Conservation (phyloP, 2,113 vertebrate species). For the Solea senegalensis region DNA sequence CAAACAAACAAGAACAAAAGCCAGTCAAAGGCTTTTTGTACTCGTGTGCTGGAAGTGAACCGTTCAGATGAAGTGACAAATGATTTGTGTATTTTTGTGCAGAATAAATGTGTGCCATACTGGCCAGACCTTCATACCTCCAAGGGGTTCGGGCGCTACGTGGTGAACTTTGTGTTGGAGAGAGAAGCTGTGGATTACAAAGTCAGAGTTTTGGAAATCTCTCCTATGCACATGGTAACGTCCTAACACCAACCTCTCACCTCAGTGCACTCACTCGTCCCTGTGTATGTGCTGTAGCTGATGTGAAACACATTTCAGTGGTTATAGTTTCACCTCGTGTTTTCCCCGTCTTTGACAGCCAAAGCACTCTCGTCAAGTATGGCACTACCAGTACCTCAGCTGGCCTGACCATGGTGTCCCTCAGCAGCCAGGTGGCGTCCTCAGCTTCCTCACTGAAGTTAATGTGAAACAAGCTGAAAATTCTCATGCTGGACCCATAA, state of each 20-base stretch:
- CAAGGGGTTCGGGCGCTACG: conserved; percentile 80
- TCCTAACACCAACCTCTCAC: conserved; percentile 2
- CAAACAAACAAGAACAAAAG: background rate
- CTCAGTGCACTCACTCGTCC: background rate
- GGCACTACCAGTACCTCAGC: conserved; percentile 96
- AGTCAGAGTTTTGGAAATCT: conserved; percentile 83
- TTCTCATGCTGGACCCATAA: conserved; percentile 83
- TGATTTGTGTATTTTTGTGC: conserved; percentile 14
- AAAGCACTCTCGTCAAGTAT: conserved; percentile 82
- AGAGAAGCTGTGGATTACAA: conserved; percentile 87
- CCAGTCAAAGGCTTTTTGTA: too few relatives aligned
- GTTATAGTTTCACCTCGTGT: background rate
- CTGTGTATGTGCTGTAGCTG: background rate
- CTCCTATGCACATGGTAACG: conserved; percentile 78
- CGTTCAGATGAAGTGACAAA: background rate
- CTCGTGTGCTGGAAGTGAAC: too few relatives aligned
- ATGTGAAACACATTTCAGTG: background rate
- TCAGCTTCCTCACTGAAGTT: conserved; percentile 92
- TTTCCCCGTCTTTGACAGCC: conserved; percentile 60
- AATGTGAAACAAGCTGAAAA: conserved; percentile 86
- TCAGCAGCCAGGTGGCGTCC: conserved; percentile 88
- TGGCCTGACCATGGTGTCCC: conserved; percentile 98
- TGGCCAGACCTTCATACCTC: conserved; percentile 85
- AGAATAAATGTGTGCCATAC: conserved; percentile 97
- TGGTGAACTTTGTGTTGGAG: conserved; percentile 79